These are phyloP conservation scores for Vulpes ferrilata DNA, from an alignment of 2,113 vertebrate species.

Conservation along the genomic window DNA sequence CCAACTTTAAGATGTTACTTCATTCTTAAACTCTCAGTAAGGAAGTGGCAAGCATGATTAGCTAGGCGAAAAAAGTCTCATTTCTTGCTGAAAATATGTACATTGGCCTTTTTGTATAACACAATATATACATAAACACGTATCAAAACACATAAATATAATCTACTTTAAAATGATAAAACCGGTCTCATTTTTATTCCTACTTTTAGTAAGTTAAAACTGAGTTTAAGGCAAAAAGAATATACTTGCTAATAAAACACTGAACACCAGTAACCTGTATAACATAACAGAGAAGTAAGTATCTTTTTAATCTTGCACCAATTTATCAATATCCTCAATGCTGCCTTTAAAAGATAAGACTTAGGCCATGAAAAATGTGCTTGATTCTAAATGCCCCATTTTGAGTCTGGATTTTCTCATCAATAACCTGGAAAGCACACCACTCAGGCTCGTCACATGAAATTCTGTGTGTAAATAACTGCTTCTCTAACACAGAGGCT, in stretches of 20 bases:
- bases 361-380: conserved; percentile 81
- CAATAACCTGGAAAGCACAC: conserved; percentile 81
- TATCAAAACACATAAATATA: neutral
- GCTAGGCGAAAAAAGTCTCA: neutral
- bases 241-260: conserved; percentile 38
- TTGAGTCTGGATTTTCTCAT: conserved; percentile 83
- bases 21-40: neutral
- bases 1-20: neutral
- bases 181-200: neutral
- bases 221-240: conserved; percentile 21
- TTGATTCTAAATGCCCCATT: conserved; percentile 81
- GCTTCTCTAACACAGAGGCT: conserved; percentile 74
- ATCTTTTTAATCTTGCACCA: conserved; percentile 77
- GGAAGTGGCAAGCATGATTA: neutral
- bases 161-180: conserved; percentile 6
- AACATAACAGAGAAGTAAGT: conserved; percentile 78
- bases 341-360: conserved; percentile 83
- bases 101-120: neutral
- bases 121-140: neutral
- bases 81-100: neutral
- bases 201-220: conserved; percentile 16
- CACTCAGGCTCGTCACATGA: conserved; percentile 67
- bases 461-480: conserved; percentile 79
- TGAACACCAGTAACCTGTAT: neutral
- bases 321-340: conserved; percentile 82